A percentile compares a stretch with the other conserved stretches of the same genome.
These are phyloP conservation scores for Gouania willdenowi DNA, from an alignment of 2,797 vertebrate genomes.

Conservation along the genomic window DNA sequence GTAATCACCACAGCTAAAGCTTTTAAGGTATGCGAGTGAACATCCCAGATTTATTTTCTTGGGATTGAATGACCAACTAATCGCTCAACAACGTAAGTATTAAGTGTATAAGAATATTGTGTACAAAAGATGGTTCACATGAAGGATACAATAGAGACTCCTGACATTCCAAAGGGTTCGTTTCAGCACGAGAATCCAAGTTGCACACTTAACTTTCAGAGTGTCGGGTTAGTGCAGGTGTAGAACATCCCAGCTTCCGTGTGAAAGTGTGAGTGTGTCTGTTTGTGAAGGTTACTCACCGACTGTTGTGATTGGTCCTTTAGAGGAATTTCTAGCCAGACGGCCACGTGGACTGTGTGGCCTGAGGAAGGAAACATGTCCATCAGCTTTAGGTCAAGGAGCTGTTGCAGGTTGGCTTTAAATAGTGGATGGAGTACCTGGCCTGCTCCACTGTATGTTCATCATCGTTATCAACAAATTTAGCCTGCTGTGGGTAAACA, in stretches of 20 bases:
- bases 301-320: slow-evolving; percentile 84
- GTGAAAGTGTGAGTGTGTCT: slow-evolving; percentile 2
- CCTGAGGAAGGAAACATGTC: slow-evolving; percentile 64
- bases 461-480: slow-evolving; percentile 69
- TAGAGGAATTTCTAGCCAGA: slow-evolving; percentile 72
- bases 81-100: no score
- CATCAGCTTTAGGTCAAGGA: neutral
- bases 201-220: no score
- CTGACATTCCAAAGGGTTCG: no score
- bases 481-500: slow-evolving; percentile 81
- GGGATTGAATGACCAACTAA: no score
- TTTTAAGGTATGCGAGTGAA: slow-evolving; percentile 36
- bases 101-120: no score
- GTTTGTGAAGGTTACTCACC: slow-evolving; percentile 73
- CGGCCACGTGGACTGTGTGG: slow-evolving; percentile 87
- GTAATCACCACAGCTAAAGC: slow-evolving; percentile 26
- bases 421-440: slow-evolving; percentile 71
- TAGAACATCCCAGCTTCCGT: no score
- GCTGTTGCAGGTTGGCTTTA: slow-evolving; percentile 1
- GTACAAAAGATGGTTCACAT: no score
- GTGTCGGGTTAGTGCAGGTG: no score
- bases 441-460: slow-evolving; percentile 72
- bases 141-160: no score
- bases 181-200: no score
- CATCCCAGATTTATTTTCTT: slow-evolving; percentile 15